These are phyloP conservation scores for Nyctalus aviator DNA, from an alignment of 2,797 vertebrate species.

Conservation along the genomic window DNA sequence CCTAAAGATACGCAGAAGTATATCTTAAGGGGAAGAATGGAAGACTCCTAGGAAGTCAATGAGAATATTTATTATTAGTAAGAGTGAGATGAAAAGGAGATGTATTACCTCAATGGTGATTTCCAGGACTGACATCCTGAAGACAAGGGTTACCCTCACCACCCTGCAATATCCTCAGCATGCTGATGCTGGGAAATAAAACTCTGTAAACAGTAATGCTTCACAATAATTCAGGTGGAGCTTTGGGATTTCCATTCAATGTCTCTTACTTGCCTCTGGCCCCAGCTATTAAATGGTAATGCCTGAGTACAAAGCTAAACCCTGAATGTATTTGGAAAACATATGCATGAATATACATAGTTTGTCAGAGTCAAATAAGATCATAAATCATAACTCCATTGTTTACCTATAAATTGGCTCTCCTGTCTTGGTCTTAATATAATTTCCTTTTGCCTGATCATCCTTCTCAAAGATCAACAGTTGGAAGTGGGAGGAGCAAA, in stretches of 20 bases:
- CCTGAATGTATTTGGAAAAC: background rate
- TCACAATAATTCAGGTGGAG: background rate
- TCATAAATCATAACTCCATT: background rate
- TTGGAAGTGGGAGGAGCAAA: background rate
- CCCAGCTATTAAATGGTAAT: background rate
- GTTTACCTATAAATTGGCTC: background rate
- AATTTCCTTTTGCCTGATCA: background rate
- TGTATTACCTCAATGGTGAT: background rate
- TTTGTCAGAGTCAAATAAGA: background rate
- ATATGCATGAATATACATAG: background rate
- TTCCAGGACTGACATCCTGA: background rate
- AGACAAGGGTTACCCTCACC: background rate
- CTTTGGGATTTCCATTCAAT: background rate
- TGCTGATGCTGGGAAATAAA: background rate
- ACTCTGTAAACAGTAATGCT: background rate
- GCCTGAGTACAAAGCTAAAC: background rate
- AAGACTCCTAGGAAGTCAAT: background rate
- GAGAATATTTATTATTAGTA: background rate
- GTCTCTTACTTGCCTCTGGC: background rate
- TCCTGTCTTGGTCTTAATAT: background rate
- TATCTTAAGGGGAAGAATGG: background rate
- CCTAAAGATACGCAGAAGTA: background rate
- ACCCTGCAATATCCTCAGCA: background rate
- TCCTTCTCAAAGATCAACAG: background rate
- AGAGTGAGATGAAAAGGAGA: background rate